Conservation (phyloP, 2,888 invertebrate species). For the Acanthopleura granulata region DNA sequence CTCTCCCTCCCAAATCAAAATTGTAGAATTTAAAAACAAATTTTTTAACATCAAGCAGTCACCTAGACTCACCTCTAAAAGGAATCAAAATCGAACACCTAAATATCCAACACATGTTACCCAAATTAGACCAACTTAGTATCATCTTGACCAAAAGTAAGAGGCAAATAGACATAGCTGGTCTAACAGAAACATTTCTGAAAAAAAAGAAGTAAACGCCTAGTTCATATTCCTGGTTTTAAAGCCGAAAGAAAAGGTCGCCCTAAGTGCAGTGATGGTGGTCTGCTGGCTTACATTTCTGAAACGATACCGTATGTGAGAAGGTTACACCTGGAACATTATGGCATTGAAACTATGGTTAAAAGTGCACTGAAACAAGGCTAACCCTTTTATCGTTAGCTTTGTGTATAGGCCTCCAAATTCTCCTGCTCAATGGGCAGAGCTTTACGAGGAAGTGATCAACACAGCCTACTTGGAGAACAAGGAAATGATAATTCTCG, state of each 20-base stretch:
- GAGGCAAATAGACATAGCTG: background rate
- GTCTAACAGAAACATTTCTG: slow-evolving; percentile 17
- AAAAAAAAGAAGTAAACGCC: background rate
- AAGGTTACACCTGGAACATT: background rate
- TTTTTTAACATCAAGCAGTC: too few relatives aligned
- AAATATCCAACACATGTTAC: too few relatives aligned
- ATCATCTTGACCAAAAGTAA: too few relatives aligned
- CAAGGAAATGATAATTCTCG: slow-evolving; percentile 12
- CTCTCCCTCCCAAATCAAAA: too few relatives aligned
- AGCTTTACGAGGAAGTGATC: background rate
- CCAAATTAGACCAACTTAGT: too few relatives aligned
- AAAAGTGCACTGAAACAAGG: background rate
- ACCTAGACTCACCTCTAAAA: too few relatives aligned
- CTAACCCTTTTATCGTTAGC: slow-evolving; percentile 6
- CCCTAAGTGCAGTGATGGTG: background rate
- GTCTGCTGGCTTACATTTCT: background rate
- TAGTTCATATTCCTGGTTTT: slow-evolving; percentile 3
- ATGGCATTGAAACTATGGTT: background rate
- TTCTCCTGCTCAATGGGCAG: slow-evolving; percentile 8
- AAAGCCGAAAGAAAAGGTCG: slow-evolving; percentile 7
- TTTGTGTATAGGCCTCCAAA: slow-evolving; percentile 19
- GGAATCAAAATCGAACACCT: too few relatives aligned
- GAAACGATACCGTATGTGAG: background rate
- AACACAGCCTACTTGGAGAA: background rate
- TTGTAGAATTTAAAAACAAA: too few relatives aligned